These are phyloP conservation scores for Talpa occidentalis DNA, from an alignment of 2,113 vertebrate species.

Conservation along the genomic window DNA sequence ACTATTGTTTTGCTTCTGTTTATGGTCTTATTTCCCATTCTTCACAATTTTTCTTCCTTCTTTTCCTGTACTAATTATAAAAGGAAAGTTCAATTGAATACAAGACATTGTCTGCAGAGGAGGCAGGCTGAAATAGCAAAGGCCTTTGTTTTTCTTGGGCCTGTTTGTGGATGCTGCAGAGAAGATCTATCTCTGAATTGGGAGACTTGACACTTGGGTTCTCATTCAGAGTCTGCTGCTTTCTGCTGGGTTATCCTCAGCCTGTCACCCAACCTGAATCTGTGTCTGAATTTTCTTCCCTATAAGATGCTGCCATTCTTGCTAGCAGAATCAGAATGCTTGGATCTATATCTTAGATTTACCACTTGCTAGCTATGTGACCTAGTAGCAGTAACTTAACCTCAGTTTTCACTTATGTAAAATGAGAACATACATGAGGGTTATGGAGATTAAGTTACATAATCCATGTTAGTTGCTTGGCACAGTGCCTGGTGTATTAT, in stretches of 20 bases:
- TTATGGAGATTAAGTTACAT: slow-evolving; percentile 52
- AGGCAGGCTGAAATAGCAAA: not conserved
- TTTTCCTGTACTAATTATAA: not conserved
- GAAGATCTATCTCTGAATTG: not conserved
- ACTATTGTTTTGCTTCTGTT: not conserved
- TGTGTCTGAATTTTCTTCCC: not conserved
- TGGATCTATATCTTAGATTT: not conserved
- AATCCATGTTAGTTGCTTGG: slow-evolving; percentile 42
- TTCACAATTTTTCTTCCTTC: not conserved
- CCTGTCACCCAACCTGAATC: not conserved
- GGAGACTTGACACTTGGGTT: not conserved
- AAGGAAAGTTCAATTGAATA: not conserved
- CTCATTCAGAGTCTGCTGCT: not conserved
- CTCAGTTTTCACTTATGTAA: slow-evolving; percentile 15
- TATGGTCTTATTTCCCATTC: not conserved
- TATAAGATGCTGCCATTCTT: not conserved
- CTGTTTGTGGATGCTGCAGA: not conserved
- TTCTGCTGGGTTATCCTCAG: not conserved
- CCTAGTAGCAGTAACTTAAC: slow-evolving; percentile 7
- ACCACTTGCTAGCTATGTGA: not conserved
- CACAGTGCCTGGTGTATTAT: not conserved
- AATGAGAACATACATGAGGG: not conserved
- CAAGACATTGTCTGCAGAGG: not conserved
- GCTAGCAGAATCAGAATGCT: not conserved
- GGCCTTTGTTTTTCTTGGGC: not conserved